Conservation (phyloP, 1,140 invertebrate genomes). For the Pantala flavescens region DNA sequence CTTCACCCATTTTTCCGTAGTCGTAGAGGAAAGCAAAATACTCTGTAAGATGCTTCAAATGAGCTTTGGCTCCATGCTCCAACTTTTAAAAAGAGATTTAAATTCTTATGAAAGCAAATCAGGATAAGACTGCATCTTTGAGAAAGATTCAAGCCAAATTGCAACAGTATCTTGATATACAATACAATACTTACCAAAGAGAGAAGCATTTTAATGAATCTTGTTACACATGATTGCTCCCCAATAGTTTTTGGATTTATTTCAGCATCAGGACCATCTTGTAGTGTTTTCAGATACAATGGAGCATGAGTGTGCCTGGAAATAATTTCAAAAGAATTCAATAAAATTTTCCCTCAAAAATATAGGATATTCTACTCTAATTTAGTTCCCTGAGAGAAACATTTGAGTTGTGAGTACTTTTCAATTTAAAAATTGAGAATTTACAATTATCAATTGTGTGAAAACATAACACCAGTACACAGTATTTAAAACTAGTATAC, state of each 20-base stretch:
- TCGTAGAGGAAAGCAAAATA: slow-evolving; percentile 86
- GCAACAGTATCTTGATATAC: neutral
- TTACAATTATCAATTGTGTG: too few species aligned
- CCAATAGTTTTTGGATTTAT: slow-evolving; percentile 53
- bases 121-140: slow-evolving; percentile 11
- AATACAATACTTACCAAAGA: slow-evolving; percentile 51
- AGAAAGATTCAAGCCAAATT: neutral
- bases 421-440: too few species aligned
- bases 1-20: slow-evolving; percentile 89
- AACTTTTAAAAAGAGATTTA: slow-evolving; percentile 39
- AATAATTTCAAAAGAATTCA: slow-evolving; percentile 21
- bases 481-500: too few species aligned
- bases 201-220: slow-evolving; percentile 82
- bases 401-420: too few species aligned
- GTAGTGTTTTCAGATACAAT: slow-evolving; percentile 53
- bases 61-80: slow-evolving; percentile 77
- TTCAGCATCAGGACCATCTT: slow-evolving; percentile 45
- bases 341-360: too few species aligned
- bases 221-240: slow-evolving; percentile 77
- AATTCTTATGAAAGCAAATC: slow-evolving; percentile 15
- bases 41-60: slow-evolving; percentile 78
- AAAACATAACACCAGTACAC: too few species aligned
- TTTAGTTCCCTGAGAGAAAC: too few species aligned
- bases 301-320: slow-evolving; percentile 54
- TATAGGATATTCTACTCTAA: too few species aligned